Base-by-base conservation (phyloP, 2,888 invertebrate species). In the Drosophila paranaensis region DNA sequence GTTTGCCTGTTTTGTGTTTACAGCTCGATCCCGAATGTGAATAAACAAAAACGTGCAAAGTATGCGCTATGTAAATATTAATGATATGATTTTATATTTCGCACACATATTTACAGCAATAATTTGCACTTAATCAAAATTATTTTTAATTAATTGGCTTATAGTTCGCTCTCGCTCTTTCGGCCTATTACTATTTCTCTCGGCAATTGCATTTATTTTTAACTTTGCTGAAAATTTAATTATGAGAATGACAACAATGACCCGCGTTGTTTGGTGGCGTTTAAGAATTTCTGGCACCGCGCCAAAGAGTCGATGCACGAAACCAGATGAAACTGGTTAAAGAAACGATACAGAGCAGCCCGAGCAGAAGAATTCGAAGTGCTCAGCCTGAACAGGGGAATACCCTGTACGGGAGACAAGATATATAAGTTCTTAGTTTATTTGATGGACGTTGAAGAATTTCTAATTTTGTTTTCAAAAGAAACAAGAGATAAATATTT, bases 241-340 rank as follows among this genome's bases (percentile, higher is more conserved):
- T 61, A 78, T 76, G 64, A 58, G 70, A 74, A 68, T 81, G 87
- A 81, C 87, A 82, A 79, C 76, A 86, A 74, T 83, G 85, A 79
- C 74, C 89, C 61, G 81, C 72, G 69, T 67, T 20, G 42, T 30
- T 62, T 33, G 60, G 84, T 67, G 71, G 71, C 42, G 55, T 30
- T 62, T 35, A 33, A 45, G 87, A 65, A 83, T 65, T 77, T 77
- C 77, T 79, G 84, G 88, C 82, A 27, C 13, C 6, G 51, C 72
- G 89, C 82, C 84, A 66, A 71, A 56, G 51, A 58, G 45, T 43
- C 54, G 55, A 60, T 60, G 50, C 77, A 60, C 71, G 66, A 66
- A 69, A 51, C 45, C 66, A 55, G 71, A 33, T 35, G 30, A 57
- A 87, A 79, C 72, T 57, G 67, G 82, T 81, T 78, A 54, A 54